Evolutionary conservation across 2,888 invertebrate species (phyloP).

Genomic region (Cephus nigrinus): DNA sequence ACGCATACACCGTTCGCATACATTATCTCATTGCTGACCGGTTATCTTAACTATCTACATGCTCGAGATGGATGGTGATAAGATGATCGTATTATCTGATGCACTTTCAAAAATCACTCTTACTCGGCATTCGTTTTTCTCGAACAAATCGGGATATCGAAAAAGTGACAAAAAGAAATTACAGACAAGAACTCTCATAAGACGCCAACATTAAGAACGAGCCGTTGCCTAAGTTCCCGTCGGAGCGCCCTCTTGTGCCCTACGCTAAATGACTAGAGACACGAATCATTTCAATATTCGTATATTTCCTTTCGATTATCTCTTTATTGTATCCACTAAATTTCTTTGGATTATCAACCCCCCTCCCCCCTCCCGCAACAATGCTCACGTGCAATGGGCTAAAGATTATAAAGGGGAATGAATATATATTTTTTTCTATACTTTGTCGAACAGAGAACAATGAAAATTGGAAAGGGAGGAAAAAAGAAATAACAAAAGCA

Average conservation of each 20-base stretch:
- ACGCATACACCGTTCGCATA: background rate
- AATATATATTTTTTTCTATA: too few species aligned
- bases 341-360: background rate
- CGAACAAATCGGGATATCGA: constrained; percentile 20
- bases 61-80: constrained; percentile 14
- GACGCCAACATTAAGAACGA: background rate
- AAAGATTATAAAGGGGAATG: background rate
- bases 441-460: background rate
- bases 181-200: background rate
- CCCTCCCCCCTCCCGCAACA: background rate
- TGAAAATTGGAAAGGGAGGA: background rate
- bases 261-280: background rate
- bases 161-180: background rate
- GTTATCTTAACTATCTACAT: constrained; percentile 12
- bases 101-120: constrained; percentile 17
- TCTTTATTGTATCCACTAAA: background rate
- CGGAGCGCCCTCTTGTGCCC: background rate
- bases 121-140: constrained; percentile 19
- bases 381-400: background rate
- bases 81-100: constrained; percentile 13
- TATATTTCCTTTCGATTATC: background rate
- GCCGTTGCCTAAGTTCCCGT: background rate
- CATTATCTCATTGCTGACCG: background rate
- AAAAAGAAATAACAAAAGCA: background rate
- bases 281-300: background rate